phyloP scores from a whole-genome alignment of 1,140 invertebrate species.

The Drosophila nigromelanica region DNA sequence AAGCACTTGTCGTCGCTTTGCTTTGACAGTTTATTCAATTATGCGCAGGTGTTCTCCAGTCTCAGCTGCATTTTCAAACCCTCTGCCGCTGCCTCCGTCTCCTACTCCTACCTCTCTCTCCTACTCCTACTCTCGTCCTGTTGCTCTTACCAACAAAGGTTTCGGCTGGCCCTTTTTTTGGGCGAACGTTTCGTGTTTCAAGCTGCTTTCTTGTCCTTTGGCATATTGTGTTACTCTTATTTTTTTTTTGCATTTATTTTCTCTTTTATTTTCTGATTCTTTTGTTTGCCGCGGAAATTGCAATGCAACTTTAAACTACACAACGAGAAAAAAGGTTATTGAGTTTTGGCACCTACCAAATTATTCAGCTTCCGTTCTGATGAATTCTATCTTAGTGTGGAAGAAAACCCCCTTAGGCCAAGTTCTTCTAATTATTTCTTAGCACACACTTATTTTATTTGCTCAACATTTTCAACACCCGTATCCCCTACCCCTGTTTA shows the following conservation, averaged over 20 bases:
- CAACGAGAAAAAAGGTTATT: not conserved
- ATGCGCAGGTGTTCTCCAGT: slow-evolving; percentile 41
- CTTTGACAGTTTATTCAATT: slow-evolving; percentile 55
- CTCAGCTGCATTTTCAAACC: slow-evolving; percentile 7
- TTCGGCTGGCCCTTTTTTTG: slow-evolving; percentile 22
- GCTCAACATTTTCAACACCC: no score
- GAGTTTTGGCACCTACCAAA: not conserved
- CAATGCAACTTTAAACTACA: no score
- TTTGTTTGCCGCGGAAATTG: slow-evolving; percentile 43
- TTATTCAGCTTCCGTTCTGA: not conserved
- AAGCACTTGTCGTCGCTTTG: slow-evolving; percentile 36
- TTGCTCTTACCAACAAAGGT: slow-evolving; percentile 39
- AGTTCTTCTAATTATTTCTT: no score
- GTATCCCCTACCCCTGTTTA: not conserved
- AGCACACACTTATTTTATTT: not conserved
- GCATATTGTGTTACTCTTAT: slow-evolving; percentile 61
- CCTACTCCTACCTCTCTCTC: no score
- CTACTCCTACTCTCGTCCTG: not conserved
- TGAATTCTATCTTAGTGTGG: no score
- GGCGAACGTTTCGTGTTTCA: slow-evolving; percentile 61
- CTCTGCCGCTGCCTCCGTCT: not conserved
- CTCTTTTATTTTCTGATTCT: not conserved
- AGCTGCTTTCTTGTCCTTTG: slow-evolving; percentile 54
- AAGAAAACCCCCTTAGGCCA: not conserved
- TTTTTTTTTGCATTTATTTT: slow-evolving; percentile 10